Evolutionary conservation across 2,113 vertebrate genomes (phyloP), one percentile per base, ranked within the genome.

Genomic region (Semnopithecus entellus): DNA sequence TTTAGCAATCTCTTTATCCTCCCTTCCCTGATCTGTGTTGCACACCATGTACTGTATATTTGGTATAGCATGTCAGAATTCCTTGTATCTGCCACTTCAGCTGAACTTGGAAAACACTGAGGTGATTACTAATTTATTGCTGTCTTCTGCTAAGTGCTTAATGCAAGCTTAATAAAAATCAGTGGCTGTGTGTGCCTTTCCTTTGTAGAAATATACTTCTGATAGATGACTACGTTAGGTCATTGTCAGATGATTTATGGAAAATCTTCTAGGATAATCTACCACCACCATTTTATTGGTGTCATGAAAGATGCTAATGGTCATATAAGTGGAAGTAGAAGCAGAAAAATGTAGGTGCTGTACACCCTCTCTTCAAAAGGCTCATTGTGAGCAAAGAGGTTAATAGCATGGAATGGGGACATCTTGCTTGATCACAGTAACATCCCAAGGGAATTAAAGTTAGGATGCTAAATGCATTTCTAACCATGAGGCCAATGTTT

Each of bases 101-200:
- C 3, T 59, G 84, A 96, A 96, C 88, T 89, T 97, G 96, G 85
- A 98, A 93, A 97, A 90, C 57, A 50, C 59, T 57, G 83, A 97
- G 79, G 94, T 93, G 94, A 97, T 97, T 91, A 97, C 83, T 96
- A 75, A 98, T 98, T 98, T 97, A 96, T 45, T 98, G 92, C 94
- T 96, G 86, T 92, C 95, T 97, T 95, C 78, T 95, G 91, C 95
- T 98, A 92, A 98, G 96, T 4, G 35, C 97, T 98, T 98, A 98
- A 96, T 95, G 89, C 90, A 94, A 89, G 89, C 79, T 91, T 96
- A 94, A 57, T 95, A 98, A 98, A 98, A 92, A 98, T 91, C 97
- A 93, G 93, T 94, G 96, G 72, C 72, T 83, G 38, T 66, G 25
- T 48, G 45, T 90, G 84, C 40, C 73, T 95, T 81, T 96, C 94